Conservation (phyloP, 2,888 invertebrate genomes). For the Drosophila nr. fundita region DNA sequence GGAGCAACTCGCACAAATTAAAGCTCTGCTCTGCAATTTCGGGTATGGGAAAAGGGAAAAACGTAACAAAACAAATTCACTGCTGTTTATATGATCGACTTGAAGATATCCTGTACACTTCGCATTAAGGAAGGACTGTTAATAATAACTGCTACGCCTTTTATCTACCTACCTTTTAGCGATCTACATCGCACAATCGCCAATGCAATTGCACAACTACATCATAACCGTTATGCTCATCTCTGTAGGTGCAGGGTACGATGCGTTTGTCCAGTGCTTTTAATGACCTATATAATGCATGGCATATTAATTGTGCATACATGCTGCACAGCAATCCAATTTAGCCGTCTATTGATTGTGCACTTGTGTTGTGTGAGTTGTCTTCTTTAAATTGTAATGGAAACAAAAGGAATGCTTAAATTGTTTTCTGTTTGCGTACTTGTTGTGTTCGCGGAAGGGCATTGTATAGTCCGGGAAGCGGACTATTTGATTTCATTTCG, state of each 20-base stretch:
- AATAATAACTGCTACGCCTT: not conserved
- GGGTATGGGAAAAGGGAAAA: not conserved
- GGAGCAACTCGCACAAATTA: slow-evolving; percentile 66
- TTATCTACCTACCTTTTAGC: not conserved
- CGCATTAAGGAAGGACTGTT: not conserved
- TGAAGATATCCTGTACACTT: slow-evolving; percentile 4
- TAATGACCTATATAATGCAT: slow-evolving; percentile 26
- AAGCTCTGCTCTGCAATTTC: slow-evolving; percentile 45
- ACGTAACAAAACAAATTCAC: not conserved
- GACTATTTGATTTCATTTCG: slow-evolving; percentile 44
- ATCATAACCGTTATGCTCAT: not conserved
- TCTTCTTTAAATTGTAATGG: not conserved
- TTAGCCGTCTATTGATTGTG: slow-evolving; percentile 4
- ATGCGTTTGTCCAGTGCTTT: slow-evolving; percentile 9
- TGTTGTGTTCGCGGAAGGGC: slow-evolving; percentile 26
- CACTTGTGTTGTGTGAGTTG: not conserved
- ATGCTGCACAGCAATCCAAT: not conserved
- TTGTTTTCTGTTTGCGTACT: not conserved
- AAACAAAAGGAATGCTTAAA: slow-evolving; percentile 3
- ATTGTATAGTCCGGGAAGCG: slow-evolving; percentile 20
- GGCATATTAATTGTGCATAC: slow-evolving; percentile 13
- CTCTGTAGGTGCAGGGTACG: not conserved
- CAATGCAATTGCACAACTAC: not conserved
- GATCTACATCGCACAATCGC: too few species aligned
- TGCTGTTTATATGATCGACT: not conserved